These are phyloP conservation scores for Gobionotothen gibberifrons DNA, from an alignment of 2,797 vertebrate genomes.

Conservation along the genomic window DNA sequence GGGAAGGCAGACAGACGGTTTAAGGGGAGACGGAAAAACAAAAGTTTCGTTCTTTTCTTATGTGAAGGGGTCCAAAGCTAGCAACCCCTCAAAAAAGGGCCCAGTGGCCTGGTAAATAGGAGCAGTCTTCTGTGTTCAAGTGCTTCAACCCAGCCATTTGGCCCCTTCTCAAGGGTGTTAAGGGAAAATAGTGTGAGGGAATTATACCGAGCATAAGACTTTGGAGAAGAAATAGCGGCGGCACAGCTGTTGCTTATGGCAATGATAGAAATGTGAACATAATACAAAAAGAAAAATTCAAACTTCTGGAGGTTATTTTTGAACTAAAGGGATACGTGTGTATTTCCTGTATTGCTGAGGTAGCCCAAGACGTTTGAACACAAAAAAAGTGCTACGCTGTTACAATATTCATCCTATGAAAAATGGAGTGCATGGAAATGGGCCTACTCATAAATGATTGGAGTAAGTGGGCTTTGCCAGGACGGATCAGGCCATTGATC, in stretches of 20 bases:
- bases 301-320: neutral
- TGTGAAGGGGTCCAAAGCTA: constrained; percentile 69
- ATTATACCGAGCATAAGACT: constrained; percentile 22
- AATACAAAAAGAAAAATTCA: constrained; percentile 6
- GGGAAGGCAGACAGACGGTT: constrained; percentile 64
- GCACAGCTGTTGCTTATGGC: neutral
- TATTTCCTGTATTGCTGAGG: neutral
- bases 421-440: constrained; percentile 33
- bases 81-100: constrained; percentile 59
- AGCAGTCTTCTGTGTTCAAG: constrained; percentile 64
- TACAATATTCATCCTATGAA: constrained; percentile 37
- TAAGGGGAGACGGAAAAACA: constrained; percentile 64
- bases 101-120: constrained; percentile 67
- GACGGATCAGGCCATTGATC: constrained; percentile 53
- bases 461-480: constrained; percentile 29
- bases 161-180: constrained; percentile 55
- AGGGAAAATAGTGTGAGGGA: constrained; percentile 42
- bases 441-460: constrained; percentile 42
- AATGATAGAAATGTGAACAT: neutral
- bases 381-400: constrained; percentile 5
- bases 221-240: constrained; percentile 3
- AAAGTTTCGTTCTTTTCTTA: constrained; percentile 67
- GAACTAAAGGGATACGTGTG: neutral
- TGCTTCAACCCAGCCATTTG: constrained; percentile 58
- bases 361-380: constrained; percentile 8